These are phyloP conservation scores for Alosa alosa DNA, from an alignment of 2,113 vertebrate species.

Conservation along the genomic window DNA sequence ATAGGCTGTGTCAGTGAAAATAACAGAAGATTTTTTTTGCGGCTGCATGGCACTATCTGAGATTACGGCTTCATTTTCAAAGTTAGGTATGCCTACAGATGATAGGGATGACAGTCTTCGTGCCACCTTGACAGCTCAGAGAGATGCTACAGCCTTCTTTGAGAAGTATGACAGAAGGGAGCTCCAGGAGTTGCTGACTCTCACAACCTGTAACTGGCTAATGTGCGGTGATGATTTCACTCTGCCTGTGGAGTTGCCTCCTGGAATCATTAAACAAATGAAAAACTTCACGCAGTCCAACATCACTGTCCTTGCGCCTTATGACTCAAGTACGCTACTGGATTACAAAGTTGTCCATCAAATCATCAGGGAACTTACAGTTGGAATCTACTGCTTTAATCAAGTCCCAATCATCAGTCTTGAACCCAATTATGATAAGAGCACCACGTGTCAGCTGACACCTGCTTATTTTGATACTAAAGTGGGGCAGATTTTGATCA, in stretches of 20 bases:
- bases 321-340: constrained; percentile 54
- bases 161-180: constrained; percentile 67
- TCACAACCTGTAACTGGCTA: constrained; percentile 63
- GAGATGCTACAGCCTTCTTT: constrained; percentile 67
- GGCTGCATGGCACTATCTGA: constrained; percentile 6
- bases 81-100: constrained; percentile 27
- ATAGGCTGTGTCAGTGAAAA: neutral
- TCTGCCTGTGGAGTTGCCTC: constrained; percentile 52
- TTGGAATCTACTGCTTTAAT: constrained; percentile 74
- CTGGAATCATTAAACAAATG: constrained; percentile 68
- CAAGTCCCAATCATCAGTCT: constrained; percentile 70
- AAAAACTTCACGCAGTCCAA: constrained; percentile 54
- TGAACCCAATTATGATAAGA: constrained; percentile 68
- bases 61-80: neutral
- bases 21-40: neutral
- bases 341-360: constrained; percentile 73
- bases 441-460: constrained; percentile 68
- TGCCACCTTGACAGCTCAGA: constrained; percentile 63
- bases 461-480: constrained; percentile 70
- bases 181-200: constrained; percentile 65
- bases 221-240: constrained; percentile 55
- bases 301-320: constrained; percentile 62
- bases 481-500: constrained; percentile 68
- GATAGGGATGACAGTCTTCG: constrained; percentile 57
- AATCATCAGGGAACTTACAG: constrained; percentile 68